Conservation (phyloP, 2,797 vertebrate species). For the Brotogeris chrysoptera region DNA sequence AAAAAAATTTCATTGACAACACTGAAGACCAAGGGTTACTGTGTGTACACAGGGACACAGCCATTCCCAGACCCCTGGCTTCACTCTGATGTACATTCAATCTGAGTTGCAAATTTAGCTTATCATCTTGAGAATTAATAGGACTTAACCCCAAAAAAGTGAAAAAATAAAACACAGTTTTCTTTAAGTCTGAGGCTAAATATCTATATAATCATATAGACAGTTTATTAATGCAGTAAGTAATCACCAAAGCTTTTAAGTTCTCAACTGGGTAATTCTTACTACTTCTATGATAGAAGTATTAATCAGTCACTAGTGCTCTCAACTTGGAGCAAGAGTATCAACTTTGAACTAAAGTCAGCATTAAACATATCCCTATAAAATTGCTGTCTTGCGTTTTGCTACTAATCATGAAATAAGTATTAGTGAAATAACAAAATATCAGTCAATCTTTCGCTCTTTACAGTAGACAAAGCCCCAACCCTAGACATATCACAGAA, state of each 20-base stretch:
- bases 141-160: not conserved
- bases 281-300: not conserved
- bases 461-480: not conserved
- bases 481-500: not conserved
- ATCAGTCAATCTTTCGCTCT: not conserved
- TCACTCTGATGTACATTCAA: rapidly evolving
- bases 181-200: not conserved
- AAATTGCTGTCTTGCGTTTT: not conserved
- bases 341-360: not conserved
- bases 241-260: not conserved
- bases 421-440: not conserved
- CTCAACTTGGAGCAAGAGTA: not conserved
- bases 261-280: not conserved
- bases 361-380: not conserved
- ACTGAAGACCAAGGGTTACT: not conserved
- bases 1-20: not conserved
- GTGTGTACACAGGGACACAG: not conserved
- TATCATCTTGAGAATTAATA: not conserved
- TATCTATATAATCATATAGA: not conserved
- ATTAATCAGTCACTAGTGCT: not conserved
- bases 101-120: not conserved
- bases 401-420: not conserved
- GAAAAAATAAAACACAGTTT: not conserved
- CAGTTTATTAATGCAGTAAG: not conserved
- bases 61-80: not conserved